Conservation (phyloP, 2,888 invertebrate species). For the Rhogogaster chlorosoma region DNA sequence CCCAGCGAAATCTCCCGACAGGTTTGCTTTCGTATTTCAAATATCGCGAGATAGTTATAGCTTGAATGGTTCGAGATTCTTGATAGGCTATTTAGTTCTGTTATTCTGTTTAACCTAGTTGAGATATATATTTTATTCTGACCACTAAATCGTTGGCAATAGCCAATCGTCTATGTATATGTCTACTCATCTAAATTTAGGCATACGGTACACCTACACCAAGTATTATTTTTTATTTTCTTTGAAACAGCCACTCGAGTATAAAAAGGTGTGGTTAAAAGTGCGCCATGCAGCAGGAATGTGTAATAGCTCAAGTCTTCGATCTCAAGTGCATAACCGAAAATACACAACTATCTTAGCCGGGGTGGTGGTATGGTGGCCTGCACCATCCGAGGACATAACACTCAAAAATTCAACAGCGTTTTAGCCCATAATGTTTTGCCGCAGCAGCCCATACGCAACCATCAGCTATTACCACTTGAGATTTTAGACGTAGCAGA, state of each 20-base stretch:
- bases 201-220: background rate
- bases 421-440: slow-evolving; percentile 14
- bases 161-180: background rate
- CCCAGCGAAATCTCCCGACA: background rate
- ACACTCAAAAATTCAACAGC: slow-evolving; percentile 34
- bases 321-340: slow-evolving; percentile 61
- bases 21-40: slow-evolving; percentile 10
- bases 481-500: slow-evolving; percentile 34
- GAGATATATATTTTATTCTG: background rate
- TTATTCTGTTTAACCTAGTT: slow-evolving; percentile 30
- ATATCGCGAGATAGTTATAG: slow-evolving; percentile 17
- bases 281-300: background rate
- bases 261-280: slow-evolving; percentile 13
- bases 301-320: background rate
- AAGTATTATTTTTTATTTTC: background rate
- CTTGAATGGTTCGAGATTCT: background rate
- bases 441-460: background rate
- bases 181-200: background rate
- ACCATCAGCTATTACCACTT: slow-evolving; percentile 41
- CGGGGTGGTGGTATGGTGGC: background rate
- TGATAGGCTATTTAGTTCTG: slow-evolving; percentile 9
- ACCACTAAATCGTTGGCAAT: slow-evolving; percentile 17
- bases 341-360: slow-evolving; percentile 64
- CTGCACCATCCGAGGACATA: background rate
- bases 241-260: background rate